Percentiles rank a stretch among this genome's conserved stretches.
Conservation (phyloP, 2,113 vertebrate genomes). For the Bubo scandiacus region DNA sequence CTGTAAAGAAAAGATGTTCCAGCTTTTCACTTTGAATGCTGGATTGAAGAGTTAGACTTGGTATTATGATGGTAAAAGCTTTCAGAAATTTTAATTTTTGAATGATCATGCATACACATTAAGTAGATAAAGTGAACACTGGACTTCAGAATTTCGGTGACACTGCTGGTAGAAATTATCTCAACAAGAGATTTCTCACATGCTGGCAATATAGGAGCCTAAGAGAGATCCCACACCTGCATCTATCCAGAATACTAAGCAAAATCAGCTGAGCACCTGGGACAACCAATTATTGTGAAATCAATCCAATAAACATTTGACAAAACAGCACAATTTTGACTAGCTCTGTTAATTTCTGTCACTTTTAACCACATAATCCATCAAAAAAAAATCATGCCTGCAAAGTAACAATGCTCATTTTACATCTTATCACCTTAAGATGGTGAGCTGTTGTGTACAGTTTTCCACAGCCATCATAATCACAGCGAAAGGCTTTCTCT, state of each 20-base stretch:
- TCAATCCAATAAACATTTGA: background rate
- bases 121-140: background rate
- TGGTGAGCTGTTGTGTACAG: constrained; percentile 98
- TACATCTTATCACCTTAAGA: constrained; percentile 81
- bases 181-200: background rate
- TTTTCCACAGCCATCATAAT: constrained; percentile 96
- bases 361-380: background rate
- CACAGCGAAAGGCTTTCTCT: constrained; percentile 96
- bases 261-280: background rate
- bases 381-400: background rate
- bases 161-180: background rate
- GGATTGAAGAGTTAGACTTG: background rate
- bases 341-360: background rate
- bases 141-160: background rate
- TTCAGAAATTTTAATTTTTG: background rate
- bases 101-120: background rate
- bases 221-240: background rate
- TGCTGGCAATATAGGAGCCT: background rate
- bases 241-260: background rate
- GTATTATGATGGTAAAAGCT: background rate
- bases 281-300: background rate
- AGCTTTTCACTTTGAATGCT: background rate
- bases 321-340: background rate
- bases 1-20: background rate
- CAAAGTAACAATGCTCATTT: background rate